phyloP scores from a whole-genome alignment of 2,797 vertebrate genomes.

The Synaphobranchus kaupii region DNA sequence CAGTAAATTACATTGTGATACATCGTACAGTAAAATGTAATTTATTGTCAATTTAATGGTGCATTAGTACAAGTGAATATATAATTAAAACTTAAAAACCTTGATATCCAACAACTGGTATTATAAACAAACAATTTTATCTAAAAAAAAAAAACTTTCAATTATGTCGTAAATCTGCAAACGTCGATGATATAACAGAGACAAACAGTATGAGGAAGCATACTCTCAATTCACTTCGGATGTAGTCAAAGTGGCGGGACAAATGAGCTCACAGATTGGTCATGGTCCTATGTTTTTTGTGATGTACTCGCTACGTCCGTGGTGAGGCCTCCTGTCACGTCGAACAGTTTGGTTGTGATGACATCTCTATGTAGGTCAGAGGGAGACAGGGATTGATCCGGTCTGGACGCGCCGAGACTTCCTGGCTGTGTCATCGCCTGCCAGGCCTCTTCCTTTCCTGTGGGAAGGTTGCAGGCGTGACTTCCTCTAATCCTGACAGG shows the following conservation, averaged over 20 bases:
- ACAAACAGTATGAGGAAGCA: constrained; percentile 18
- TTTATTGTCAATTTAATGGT: neutral
- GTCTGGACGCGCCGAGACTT: neutral
- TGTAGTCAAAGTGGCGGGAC: constrained; percentile 8
- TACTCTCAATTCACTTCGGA: neutral
- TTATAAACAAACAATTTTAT: neutral
- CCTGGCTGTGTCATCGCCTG: neutral
- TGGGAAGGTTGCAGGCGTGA: constrained; percentile 54
- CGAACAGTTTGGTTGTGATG: neutral
- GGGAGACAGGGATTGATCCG: neutral
- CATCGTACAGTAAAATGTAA: neutral
- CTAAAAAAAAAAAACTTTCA: neutral
- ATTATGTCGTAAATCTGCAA: too few species aligned
- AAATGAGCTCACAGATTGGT: constrained; percentile 30
- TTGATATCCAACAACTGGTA: neutral
- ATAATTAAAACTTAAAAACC: neutral
- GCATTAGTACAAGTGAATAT: neutral
- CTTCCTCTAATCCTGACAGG: constrained; percentile 66
- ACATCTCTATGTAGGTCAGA: constrained; percentile 24
- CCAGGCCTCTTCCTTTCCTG: constrained; percentile 33
- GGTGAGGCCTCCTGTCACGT: neutral
- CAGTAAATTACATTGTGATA: neutral
- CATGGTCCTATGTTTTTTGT: constrained; percentile 5
- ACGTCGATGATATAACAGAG: neutral
- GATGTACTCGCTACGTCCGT: neutral